These are phyloP conservation scores for Boleophthalmus pectinirostris DNA, from an alignment of 2,113 vertebrate species.

Conservation along the genomic window DNA sequence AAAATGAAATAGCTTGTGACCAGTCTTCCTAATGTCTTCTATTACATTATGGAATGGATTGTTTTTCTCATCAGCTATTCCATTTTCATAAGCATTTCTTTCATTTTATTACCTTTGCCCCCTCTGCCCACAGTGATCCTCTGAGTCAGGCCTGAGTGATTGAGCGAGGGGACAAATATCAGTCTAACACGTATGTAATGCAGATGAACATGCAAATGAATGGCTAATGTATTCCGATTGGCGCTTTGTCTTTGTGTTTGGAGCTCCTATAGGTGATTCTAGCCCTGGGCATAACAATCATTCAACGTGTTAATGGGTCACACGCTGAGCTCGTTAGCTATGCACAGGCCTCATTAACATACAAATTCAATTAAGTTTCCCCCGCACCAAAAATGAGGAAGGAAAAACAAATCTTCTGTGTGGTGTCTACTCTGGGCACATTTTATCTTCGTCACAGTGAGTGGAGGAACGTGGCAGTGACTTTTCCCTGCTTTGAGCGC, in stretches of 20 bases:
- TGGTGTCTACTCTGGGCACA: constrained; percentile 50
- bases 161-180: constrained; percentile 34
- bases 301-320: constrained; percentile 79
- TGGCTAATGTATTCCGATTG: constrained; percentile 73
- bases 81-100: neutral
- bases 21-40: neutral
- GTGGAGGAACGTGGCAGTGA: constrained; percentile 34
- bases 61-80: constrained; percentile 6
- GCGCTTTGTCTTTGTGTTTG: constrained; percentile 70
- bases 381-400: constrained; percentile 23
- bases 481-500: constrained; percentile 33
- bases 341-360: constrained; percentile 79
- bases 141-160: constrained; percentile 9
- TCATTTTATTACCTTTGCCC: neutral
- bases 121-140: constrained; percentile 6
- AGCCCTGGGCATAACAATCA: constrained; percentile 78
- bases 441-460: constrained; percentile 53
- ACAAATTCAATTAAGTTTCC: constrained; percentile 81
- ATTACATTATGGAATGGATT: neutral
- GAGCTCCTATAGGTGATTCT: constrained; percentile 76
- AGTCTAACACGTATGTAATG: constrained; percentile 43
- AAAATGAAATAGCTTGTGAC: neutral
- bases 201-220: constrained; percentile 69
- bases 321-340: constrained; percentile 78
- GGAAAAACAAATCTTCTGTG: constrained; percentile 71